Base-by-base conservation (phyloP, 2,113 vertebrate genomes). In the Oplegnathus fasciatus region DNA sequence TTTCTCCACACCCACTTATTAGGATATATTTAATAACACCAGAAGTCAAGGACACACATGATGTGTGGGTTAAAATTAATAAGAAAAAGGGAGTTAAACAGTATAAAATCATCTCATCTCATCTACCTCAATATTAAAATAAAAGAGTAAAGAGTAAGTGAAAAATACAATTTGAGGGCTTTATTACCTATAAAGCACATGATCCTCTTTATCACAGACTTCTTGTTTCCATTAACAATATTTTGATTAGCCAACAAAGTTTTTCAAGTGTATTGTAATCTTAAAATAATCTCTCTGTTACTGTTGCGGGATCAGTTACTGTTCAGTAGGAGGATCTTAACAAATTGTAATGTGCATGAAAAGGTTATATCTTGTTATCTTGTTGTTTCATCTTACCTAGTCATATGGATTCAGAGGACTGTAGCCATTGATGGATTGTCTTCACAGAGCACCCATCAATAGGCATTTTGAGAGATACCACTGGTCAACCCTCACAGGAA, bases 341-440 rank as follows among this genome's bases (percentile, higher is more conserved):
- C 11, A 0, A 32, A 44, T 13, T 84, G 11, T 37, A 17, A 52
- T 73, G 58, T 60, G 5, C 11, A n/a, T 67, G 20, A 37, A 52
- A 61, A 48, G 22, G 28, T 80, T 18, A 62, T 55, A 46, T 34
- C 0, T 37, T 64, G 28, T 61, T n/a, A n/a, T n/a, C n/a, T n/a
- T 60, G 5, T 44, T 46, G 37, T 65, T 71, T 76, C 5, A 77
- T 78, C 55, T 78, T 79, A 89, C 76, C 83, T 66, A 54, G 48
- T 75, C 82, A 76, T 89, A 69, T 91, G 70, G 80, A 85, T 65
- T 76, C 37, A 48, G 52, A 13, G 54, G 24, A 32, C 18, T 80
- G 9, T 9, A 3, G 34, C 10, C 28, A 66, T 60, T 26, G 28
- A 20, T 76, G 20, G 32, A 61, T n/a, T 32, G n/a, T 62, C 32